Conservation (phyloP, 2,113 vertebrate species). For the Sardina pilchardus region DNA sequence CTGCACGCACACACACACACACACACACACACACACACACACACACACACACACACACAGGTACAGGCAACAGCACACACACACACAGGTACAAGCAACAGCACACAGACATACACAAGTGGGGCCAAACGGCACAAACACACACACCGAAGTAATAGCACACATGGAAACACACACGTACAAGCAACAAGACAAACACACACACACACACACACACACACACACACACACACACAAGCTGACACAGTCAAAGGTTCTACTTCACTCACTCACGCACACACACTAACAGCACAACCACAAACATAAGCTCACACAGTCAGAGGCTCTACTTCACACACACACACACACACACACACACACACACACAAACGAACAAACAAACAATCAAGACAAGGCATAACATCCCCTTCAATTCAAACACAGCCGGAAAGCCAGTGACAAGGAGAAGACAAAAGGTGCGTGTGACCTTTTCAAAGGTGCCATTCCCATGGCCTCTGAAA, state of each 20-base stretch:
- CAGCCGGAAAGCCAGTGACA: background rate
- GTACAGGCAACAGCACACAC: background rate
- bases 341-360: background rate
- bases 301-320: background rate
- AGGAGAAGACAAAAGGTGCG: background rate
- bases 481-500: background rate
- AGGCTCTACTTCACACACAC: too few relatives aligned
- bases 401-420: background rate
- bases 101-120: background rate
- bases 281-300: background rate
- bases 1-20: background rate
- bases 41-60: constrained; percentile 4
- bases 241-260: too few relatives aligned
- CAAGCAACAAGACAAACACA: background rate
- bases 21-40: background rate
- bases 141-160: too few relatives aligned
- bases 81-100: background rate
- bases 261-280: background rate
- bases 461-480: background rate
- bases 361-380: background rate
- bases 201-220: background rate
- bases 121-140: background rate
- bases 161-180: background rate
- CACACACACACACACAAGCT: background rate
- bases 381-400: background rate